These are phyloP conservation scores for Heliconius hermathena DNA, from an alignment of 1,140 invertebrate genomes.

Conservation along the genomic window DNA sequence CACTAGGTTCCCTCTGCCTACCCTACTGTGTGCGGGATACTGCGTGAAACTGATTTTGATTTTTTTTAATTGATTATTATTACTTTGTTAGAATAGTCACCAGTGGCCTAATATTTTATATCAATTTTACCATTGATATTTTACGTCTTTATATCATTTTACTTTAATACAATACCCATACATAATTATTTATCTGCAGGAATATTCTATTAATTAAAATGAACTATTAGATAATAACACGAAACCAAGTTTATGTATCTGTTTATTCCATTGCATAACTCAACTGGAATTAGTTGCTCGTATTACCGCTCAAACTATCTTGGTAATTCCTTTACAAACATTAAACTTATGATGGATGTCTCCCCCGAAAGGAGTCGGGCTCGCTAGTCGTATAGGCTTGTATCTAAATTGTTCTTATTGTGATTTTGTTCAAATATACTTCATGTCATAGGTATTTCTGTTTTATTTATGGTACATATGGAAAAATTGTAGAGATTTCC, in stretches of 20 bases:
- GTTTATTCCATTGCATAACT: slow-evolving; percentile 32
- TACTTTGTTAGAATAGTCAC: too few species aligned
- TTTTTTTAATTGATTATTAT: too few species aligned
- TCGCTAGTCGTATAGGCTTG: slow-evolving; percentile 20
- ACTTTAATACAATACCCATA: too few species aligned
- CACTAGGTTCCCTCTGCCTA: too few species aligned
- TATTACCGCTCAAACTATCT: slow-evolving; percentile 33
- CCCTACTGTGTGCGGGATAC: too few species aligned
- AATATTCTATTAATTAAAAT: not conserved
- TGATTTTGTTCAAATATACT: not conserved
- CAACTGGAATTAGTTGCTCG: slow-evolving; percentile 31
- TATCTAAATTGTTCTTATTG: slow-evolving; percentile 17
- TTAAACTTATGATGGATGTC: slow-evolving; percentile 43
- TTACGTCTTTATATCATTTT: too few species aligned
- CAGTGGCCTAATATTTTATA: too few species aligned
- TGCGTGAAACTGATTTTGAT: too few species aligned
- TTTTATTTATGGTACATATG: not conserved
- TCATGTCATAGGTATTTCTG: too few species aligned
- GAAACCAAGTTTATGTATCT: not conserved
- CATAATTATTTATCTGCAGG: not conserved
- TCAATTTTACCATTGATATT: too few species aligned
- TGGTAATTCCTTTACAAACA: slow-evolving; percentile 40
- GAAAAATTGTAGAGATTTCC: too few species aligned
- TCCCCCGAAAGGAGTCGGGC: slow-evolving; percentile 33
- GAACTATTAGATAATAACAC: not conserved